phyloP scores from a whole-genome alignment of 2,113 vertebrate genomes.

The Eulacestoma nigropectus region DNA sequence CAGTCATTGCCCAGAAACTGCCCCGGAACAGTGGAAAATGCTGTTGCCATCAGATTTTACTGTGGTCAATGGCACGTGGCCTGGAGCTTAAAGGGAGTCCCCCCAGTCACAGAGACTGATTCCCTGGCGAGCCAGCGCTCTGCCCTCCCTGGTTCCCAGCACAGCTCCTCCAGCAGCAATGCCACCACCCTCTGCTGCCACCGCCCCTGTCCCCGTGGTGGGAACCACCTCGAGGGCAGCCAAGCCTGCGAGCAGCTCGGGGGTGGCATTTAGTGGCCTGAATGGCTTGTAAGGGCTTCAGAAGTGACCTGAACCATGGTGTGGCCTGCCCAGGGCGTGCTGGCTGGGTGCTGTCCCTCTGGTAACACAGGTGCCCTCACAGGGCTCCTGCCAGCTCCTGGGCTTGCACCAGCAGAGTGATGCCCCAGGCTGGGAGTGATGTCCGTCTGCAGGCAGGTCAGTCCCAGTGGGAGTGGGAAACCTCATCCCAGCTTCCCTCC shows the following conservation, averaged over 20 bases:
- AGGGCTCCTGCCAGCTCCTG: background rate
- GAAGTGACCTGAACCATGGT: background rate
- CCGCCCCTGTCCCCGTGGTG: background rate
- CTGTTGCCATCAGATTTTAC: background rate
- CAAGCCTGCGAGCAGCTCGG: background rate
- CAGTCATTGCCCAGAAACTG: background rate
- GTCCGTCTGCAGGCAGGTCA: fast-evolving
- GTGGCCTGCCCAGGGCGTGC: no score
- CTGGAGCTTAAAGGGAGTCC: background rate
- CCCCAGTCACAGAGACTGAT: background rate
- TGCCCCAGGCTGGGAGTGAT: background rate
- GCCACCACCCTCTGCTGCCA: background rate
- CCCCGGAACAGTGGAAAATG: background rate
- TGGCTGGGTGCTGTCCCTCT: background rate
- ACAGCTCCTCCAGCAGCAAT: background rate
- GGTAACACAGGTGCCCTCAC: background rate
- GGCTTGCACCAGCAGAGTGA: background rate
- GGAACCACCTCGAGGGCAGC: background rate
- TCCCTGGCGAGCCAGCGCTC: background rate
- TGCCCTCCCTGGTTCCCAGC: background rate
- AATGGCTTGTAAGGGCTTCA: background rate
- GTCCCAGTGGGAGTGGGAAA: background rate
- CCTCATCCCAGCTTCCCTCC: background rate
- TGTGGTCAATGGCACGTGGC: background rate
- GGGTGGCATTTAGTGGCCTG: background rate